Conservation (phyloP, 2,797 vertebrate species). For the Malacoraja senta region DNA sequence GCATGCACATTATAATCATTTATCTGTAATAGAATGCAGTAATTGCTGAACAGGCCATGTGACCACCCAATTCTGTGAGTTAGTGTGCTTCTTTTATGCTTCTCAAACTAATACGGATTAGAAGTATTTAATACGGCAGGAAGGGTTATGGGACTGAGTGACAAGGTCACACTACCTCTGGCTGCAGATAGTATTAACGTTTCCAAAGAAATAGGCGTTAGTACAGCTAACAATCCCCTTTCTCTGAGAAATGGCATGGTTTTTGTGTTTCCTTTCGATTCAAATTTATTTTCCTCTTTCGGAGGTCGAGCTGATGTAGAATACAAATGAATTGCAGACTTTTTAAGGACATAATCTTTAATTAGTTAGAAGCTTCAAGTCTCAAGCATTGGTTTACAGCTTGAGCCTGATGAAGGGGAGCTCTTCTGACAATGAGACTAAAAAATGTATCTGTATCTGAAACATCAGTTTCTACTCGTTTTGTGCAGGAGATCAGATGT, state of each 20-base stretch:
- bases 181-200: background rate
- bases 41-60: background rate
- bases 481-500: no score
- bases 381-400: no score
- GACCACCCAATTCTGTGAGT: background rate
- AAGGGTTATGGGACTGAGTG: background rate
- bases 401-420: no score
- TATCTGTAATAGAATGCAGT: background rate
- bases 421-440: no score
- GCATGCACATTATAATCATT: background rate
- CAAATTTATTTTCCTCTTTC: background rate
- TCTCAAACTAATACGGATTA: background rate
- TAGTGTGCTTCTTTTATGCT: background rate
- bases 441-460: no score
- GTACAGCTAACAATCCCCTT: no score
- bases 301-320: background rate
- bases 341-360: background rate
- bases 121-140: background rate
- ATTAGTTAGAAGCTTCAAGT: no score
- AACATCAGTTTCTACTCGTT: no score
- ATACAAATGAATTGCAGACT: background rate
- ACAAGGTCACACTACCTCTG: background rate
- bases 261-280: background rate
- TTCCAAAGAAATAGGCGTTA: background rate
- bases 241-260: background rate